Evolutionary conservation across 2,113 vertebrate species (phyloP).

Genomic region (Tamias sibiricus): DNA sequence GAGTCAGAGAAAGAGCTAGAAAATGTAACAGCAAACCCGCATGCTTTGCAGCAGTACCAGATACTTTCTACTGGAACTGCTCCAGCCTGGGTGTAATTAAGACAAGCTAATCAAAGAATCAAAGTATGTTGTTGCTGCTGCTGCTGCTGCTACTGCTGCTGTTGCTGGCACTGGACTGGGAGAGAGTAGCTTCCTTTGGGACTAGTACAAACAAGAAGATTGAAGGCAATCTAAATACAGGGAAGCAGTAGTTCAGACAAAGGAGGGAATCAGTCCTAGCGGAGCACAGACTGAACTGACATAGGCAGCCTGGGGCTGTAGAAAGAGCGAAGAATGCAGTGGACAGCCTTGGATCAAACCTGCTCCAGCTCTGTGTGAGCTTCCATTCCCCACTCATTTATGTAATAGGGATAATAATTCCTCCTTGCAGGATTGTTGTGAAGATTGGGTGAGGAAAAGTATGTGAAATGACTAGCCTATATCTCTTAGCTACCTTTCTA

Average conservation of each 20-base stretch:
- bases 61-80: neutral
- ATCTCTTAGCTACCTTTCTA: neutral
- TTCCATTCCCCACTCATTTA: neutral
- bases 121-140: neutral
- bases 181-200: neutral
- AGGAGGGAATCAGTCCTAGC: neutral
- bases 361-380: neutral
- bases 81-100: slow-evolving; percentile 60
- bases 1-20: slow-evolving; percentile 33
- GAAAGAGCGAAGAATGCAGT: neutral
- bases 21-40: neutral
- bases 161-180: neutral
- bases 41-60: neutral
- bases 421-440: neutral
- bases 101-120: slow-evolving; percentile 16
- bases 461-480: neutral
- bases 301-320: neutral
- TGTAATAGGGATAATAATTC: neutral
- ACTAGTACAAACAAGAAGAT: neutral
- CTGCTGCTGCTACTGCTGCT: neutral
- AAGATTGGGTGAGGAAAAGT: neutral
- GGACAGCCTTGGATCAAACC: neutral
- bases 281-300: neutral
- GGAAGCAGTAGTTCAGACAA: neutral
- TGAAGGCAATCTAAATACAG: neutral